Evolutionary conservation across 2,888 invertebrate genomes (phyloP).

Genomic region (Leptinotarsa juncta): DNA sequence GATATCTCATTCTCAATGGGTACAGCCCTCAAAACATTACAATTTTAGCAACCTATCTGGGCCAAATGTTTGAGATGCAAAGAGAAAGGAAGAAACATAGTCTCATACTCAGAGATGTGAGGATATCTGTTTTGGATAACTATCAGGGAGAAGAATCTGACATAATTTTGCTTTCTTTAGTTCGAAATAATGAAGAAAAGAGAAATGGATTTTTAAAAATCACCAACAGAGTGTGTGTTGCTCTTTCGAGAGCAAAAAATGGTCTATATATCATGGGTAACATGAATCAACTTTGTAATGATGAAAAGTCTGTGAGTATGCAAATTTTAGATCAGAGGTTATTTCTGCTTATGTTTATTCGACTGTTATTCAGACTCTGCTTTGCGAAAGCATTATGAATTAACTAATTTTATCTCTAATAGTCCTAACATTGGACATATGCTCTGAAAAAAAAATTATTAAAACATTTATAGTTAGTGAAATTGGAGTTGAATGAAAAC

Average conservation of each 20-base stretch:
- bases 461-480: no score
- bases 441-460: no score
- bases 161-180: conserved; percentile 82
- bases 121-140: conserved; percentile 79
- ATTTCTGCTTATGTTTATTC: no score
- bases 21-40: conserved; percentile 75
- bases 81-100: conserved; percentile 69
- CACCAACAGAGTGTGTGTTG: conserved; percentile 81
- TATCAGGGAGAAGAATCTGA: conserved; percentile 85
- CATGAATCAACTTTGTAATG: conserved; percentile 69
- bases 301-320: conserved; percentile 58
- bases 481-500: no score
- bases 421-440: no score
- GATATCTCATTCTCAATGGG: conserved; percentile 72
- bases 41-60: conserved; percentile 78
- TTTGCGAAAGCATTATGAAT: no score
- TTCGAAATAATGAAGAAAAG: conserved; percentile 77
- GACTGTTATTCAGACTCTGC: no score
- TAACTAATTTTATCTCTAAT: no score
- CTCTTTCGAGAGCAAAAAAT: conserved; percentile 78
- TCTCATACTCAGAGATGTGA: conserved; percentile 67
- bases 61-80: conserved; percentile 73
- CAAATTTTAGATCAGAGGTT: no score
- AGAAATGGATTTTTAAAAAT: conserved; percentile 62
- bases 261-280: conserved; percentile 83